Evolutionary conservation across 2,888 invertebrate genomes (phyloP).

Genomic region (Limenitis arthemis): DNA sequence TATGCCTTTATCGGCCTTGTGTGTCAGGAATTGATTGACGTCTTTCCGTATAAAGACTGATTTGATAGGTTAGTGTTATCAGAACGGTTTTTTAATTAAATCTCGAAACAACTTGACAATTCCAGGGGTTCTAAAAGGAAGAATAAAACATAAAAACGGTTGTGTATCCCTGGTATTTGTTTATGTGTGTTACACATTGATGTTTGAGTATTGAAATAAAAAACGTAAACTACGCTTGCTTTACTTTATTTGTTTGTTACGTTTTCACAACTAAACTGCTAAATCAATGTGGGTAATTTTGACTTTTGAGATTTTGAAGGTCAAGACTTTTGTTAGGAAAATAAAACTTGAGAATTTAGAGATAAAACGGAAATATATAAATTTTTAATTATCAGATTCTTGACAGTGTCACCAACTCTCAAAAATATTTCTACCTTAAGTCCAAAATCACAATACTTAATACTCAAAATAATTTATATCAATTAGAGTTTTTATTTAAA

Average conservation of each 20-base stretch:
- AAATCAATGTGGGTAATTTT: background rate
- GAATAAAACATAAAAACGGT: background rate
- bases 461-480: no score
- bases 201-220: no score
- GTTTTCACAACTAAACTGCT: no score
- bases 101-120: background rate
- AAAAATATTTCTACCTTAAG: no score
- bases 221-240: no score
- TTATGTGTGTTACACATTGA: background rate
- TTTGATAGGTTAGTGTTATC: constrained; percentile 26
- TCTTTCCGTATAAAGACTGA: constrained; percentile 37
- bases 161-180: constrained; percentile 1
- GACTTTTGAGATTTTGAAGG: background rate
- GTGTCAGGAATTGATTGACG: constrained; percentile 29
- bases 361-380: no score
- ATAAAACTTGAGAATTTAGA: background rate
- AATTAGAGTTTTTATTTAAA: no score
- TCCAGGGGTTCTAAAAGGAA: background rate
- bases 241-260: background rate
- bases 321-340: background rate
- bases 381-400: no score
- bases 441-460: no score
- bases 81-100: constrained; percentile 1
- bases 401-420: no score
- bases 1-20: constrained; percentile 26